phyloP scores from a whole-genome alignment of 2,797 vertebrate genomes.

The Allochrocebus solatus region DNA sequence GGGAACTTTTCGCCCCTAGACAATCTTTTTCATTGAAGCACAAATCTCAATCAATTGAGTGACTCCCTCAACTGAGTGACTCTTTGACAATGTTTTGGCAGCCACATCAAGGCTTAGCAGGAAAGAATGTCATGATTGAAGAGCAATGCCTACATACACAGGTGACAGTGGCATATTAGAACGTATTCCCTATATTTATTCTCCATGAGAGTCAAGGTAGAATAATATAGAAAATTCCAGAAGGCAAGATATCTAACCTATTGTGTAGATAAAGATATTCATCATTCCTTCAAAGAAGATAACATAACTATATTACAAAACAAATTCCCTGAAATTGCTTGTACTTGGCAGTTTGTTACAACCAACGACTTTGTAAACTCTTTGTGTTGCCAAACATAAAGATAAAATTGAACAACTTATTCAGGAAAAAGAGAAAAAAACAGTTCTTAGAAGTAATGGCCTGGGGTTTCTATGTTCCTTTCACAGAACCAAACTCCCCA shows the following conservation, averaged over 20 bases:
- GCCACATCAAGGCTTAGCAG: background rate
- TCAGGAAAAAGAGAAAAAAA: background rate
- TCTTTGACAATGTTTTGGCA: slow-evolving; percentile 28
- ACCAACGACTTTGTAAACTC: background rate
- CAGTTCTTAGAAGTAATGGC: slow-evolving; percentile 20
- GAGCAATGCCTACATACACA: background rate
- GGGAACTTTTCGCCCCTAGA: background rate
- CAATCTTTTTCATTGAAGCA: background rate
- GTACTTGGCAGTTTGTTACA: background rate
- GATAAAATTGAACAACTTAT: slow-evolving; percentile 62
- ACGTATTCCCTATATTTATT: background rate
- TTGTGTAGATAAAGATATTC: background rate
- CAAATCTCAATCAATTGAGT: background rate
- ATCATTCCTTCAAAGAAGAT: background rate
- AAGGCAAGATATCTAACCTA: slow-evolving; percentile 22
- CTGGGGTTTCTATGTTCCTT: slow-evolving; percentile 46
- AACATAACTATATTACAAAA: background rate
- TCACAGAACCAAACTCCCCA: slow-evolving; percentile 41
- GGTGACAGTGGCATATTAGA: background rate
- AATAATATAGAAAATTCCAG: slow-evolving; percentile 34
- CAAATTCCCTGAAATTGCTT: background rate
- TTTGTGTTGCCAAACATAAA: background rate
- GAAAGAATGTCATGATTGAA: background rate
- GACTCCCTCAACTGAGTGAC: background rate
- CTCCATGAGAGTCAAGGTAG: background rate